phyloP scores from a whole-genome alignment of 2,797 vertebrate genomes.

The Coluber constrictor region DNA sequence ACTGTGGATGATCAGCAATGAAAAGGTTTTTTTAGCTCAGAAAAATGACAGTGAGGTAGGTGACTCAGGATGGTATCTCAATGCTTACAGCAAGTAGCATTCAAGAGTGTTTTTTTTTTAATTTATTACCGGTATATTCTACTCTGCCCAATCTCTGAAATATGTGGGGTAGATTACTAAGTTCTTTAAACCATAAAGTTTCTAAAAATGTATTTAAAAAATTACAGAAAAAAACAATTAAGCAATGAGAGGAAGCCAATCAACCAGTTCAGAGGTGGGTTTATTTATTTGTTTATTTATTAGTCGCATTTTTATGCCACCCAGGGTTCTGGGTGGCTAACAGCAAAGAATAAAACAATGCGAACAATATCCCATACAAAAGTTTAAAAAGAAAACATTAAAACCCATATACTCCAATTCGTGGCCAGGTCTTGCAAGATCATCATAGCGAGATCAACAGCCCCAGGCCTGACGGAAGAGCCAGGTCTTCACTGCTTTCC shows the following conservation, averaged over 20 bases:
- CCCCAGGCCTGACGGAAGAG: too few species aligned
- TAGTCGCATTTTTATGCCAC: too few species aligned
- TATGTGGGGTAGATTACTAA: neutral
- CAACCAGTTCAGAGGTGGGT: neutral
- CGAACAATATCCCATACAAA: too few species aligned
- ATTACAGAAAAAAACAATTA: neutral
- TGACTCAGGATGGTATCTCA: neutral
- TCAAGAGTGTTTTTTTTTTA: too few species aligned
- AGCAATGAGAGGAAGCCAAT: neutral
- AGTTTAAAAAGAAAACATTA: too few species aligned
- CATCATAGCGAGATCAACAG: too few species aligned
- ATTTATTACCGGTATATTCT: neutral
- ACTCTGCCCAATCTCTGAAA: neutral
- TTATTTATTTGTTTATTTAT: too few species aligned
- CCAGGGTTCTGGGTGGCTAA: too few species aligned
- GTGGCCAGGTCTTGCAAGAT: too few species aligned
- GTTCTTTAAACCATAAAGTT: neutral
- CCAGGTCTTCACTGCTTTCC: too few species aligned
- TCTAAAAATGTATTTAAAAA: neutral
- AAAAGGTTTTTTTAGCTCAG: slow-evolving; percentile 67
- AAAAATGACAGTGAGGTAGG: slow-evolving; percentile 76
- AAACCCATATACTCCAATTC: too few species aligned
- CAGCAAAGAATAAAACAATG: too few species aligned
- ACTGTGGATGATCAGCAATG: slow-evolving; percentile 77
- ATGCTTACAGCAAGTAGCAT: neutral